These are phyloP conservation scores for Danionella cerebrum DNA, from an alignment of 2,113 vertebrate species.

Conservation along the genomic window DNA sequence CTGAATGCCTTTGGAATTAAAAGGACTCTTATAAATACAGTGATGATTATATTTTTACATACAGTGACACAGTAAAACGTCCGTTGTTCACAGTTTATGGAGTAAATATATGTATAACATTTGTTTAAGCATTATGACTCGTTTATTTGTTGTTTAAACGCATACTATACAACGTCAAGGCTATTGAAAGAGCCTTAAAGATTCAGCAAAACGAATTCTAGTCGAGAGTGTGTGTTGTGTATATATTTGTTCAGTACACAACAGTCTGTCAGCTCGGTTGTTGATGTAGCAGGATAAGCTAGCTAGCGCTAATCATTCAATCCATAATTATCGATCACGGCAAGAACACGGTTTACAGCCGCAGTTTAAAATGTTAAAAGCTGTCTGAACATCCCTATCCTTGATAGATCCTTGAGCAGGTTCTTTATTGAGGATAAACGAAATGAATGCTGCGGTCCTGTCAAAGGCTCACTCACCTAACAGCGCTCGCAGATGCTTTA, in stretches of 20 bases:
- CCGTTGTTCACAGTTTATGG: too few species aligned
- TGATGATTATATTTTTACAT: too few species aligned
- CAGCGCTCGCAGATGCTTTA: constrained; percentile 89
- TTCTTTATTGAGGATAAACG: background rate
- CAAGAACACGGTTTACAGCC: background rate
- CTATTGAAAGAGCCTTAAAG: too few species aligned
- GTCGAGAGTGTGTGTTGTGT: background rate
- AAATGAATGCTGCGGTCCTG: background rate
- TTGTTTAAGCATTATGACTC: too few species aligned
- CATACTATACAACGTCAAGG: too few species aligned
- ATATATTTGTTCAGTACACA: background rate
- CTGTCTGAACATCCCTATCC: background rate
- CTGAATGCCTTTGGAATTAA: too few species aligned
- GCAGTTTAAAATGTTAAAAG: background rate
- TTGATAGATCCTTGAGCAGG: background rate
- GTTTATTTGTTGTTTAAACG: too few species aligned
- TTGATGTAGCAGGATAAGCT: constrained; percentile 21
- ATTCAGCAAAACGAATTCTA: background rate
- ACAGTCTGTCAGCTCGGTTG: constrained; percentile 5
- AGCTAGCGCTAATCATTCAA: constrained; percentile 22
- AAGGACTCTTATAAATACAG: too few species aligned
- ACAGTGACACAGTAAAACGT: too few species aligned
- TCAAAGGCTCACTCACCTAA: constrained; percentile 72
- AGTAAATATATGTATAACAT: too few species aligned
- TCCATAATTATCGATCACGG: constrained; percentile 1